phyloP scores from a whole-genome alignment of 1,140 invertebrate genomes.

The Bactericera cockerelli region DNA sequence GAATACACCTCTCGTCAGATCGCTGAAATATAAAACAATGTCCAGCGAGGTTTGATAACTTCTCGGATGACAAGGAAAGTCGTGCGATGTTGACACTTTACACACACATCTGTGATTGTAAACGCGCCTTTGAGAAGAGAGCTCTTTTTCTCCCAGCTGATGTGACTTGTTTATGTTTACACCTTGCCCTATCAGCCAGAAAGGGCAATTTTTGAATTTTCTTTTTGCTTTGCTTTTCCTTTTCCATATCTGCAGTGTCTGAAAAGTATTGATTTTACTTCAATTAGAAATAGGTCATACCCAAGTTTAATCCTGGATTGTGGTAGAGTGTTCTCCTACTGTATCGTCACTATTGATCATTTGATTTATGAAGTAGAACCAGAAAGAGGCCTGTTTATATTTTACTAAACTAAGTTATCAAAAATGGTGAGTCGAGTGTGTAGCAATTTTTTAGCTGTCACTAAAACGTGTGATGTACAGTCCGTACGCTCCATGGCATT shows the following conservation, averaged over 20 bases:
- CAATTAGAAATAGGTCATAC: neutral
- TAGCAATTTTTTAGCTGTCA: constrained; percentile 3
- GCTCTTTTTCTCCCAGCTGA: neutral
- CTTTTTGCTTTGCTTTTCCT: too few relatives aligned
- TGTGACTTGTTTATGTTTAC: too few relatives aligned
- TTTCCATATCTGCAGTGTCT: neutral
- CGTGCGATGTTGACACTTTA: too few relatives aligned
- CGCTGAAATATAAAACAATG: too few relatives aligned
- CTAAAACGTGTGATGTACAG: neutral
- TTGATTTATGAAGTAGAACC: constrained; percentile 8
- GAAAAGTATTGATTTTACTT: constrained; percentile 3
- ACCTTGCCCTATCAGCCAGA: too few relatives aligned
- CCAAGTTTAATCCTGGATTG: neutral
- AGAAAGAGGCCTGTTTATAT: constrained; percentile 5
- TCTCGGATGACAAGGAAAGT: too few relatives aligned
- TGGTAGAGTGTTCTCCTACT: neutral
- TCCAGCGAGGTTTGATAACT: too few relatives aligned
- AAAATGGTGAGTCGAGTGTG: constrained; percentile 6
- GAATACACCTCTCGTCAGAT: too few relatives aligned
- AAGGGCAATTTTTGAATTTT: neutral
- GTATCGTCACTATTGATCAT: constrained; percentile 6
- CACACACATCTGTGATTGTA: too few relatives aligned
- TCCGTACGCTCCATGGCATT: neutral
- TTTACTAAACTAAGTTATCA: neutral
- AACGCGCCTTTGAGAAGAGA: too few relatives aligned